Base-by-base conservation (phyloP, 2,888 invertebrate genomes). In the Meandrusa payeni region DNA sequence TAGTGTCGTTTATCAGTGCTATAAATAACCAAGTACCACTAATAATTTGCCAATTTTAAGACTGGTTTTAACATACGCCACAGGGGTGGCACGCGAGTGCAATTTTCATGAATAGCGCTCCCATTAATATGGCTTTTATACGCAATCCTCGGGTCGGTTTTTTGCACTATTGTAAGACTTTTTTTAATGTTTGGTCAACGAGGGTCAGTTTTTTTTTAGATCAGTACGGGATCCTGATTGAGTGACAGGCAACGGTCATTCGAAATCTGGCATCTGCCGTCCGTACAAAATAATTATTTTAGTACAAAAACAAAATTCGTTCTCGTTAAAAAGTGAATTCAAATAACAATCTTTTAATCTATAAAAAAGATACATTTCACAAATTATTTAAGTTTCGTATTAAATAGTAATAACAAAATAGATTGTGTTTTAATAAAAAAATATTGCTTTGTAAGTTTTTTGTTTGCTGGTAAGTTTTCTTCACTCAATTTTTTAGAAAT, bases 221-320 rank as follows among this genome's bases (percentile, higher is more conserved):
- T 44, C 28, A 23, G 59, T 60, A 63, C 58, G 61, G 69, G 52
- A 61, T 64, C 53, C 52, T 69, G 70, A 79, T 78, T 86, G 85
- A 85, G 80, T 83, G 85, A 85, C 86, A 80, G 73, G 57, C 76
- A 80, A 81, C 82, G 82, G 83, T 79, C 76, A 80, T 68, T 81
- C 61, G 69, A 66, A 64, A 76, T 76, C 77, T 76, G 63, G 59
- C 69, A 71, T 71, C 65, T 70, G 68, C 60, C 26, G 29, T 41
- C 12, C 34, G 32, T 34, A 17, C 11, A 36, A 22, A 19, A 28
- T 38, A 50, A 52, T 50, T 48, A 38, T 51, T 40, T n/a, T n/a
- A n/a, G n/a, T n/a, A n/a, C n/a, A n/a, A n/a, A n/a, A n/a, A n/a
- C n/a, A n/a, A n/a, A n/a, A n/a, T n/a, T n/a, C n/a, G n/a, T n/a